phyloP scores from a whole-genome alignment of 2,797 vertebrate genomes.

The Pelochelys cantorii region DNA sequence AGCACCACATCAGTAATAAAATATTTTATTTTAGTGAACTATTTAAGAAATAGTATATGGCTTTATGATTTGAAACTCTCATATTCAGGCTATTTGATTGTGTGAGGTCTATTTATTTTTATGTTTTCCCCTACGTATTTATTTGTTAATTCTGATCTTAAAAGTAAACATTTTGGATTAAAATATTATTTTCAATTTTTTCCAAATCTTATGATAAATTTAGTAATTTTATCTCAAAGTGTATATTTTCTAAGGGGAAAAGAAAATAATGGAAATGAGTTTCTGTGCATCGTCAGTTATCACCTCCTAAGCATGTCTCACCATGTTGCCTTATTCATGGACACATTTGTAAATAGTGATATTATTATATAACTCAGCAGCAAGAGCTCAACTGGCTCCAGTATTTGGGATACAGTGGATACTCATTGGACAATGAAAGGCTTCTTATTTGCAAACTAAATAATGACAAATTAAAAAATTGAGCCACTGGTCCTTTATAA shows the following conservation, averaged over 20 bases:
- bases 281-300: not conserved
- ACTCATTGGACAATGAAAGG: not conserved
- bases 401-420: not conserved
- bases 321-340: not conserved
- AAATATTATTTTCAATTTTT: not conserved
- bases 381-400: not conserved
- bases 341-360: not conserved
- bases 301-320: not conserved
- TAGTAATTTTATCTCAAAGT: accelerated
- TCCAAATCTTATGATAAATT: not conserved
- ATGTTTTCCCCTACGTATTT: not conserved
- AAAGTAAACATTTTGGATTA: not conserved
- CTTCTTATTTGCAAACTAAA: not conserved
- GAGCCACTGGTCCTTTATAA: accelerated
- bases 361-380: not conserved
- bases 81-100: not conserved
- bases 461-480: not conserved
- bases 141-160: not conserved
- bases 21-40: not conserved
- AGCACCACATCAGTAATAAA: not conserved
- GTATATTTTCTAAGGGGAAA: not conserved
- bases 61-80: not conserved
- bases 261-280: not conserved
- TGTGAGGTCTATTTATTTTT: not conserved
- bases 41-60: not conserved